Evolutionary conservation across 2,888 invertebrate species (phyloP), one percentile per base, ranked within the genome.

Genomic region (Pristionchus mayeri): DNA sequence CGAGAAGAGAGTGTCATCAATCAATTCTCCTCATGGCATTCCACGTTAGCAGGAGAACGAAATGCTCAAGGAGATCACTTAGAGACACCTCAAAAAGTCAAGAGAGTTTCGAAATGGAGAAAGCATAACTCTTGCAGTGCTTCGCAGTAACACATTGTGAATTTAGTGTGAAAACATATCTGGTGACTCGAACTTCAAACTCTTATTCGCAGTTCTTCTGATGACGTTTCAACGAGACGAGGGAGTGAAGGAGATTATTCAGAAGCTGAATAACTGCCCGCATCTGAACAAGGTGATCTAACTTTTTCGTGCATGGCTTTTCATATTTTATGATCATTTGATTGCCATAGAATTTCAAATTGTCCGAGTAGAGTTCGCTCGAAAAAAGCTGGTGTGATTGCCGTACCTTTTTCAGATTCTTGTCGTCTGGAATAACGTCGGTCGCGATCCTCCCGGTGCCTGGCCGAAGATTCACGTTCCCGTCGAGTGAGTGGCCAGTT

Each of bases 401-500:
- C 37, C 21, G 4, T 27, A 40, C 0, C 4, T 11, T 9, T 3
- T 78, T 0, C 50, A 78, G 76, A 34, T 78, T 0, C 9, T 78
- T 1, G 18, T 78, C 0, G 13, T 78, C 1, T 78, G 76, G 76
- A 78, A 78, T 18, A 78, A 78, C 34, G 30, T 78, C 21, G 50
- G 21, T 1, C 76, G 76, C 6, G 27, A 48, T 18, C 76, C 76
- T 3, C 21, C 27, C 0, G 76, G 50, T 0, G 27, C 3, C 2
- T 78, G 48, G 50, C 76, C 76, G 50, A 48, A 27, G 27, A 78
- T 78, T 21, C 76, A 78, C 50, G 76, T 78, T 0, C 76, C 76
- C 13, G 76, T 78, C 18, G 76, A 78, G 76, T 78, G 2, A 4
- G 48, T 48, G 24, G 7, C 21, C 54, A 4, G 4, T 54, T n/a